A percentile compares a stretch with the other conserved stretches of the same genome.
These are phyloP conservation scores for Drosophila pachea DNA, from an alignment of 1,140 invertebrate genomes.

Conservation along the genomic window DNA sequence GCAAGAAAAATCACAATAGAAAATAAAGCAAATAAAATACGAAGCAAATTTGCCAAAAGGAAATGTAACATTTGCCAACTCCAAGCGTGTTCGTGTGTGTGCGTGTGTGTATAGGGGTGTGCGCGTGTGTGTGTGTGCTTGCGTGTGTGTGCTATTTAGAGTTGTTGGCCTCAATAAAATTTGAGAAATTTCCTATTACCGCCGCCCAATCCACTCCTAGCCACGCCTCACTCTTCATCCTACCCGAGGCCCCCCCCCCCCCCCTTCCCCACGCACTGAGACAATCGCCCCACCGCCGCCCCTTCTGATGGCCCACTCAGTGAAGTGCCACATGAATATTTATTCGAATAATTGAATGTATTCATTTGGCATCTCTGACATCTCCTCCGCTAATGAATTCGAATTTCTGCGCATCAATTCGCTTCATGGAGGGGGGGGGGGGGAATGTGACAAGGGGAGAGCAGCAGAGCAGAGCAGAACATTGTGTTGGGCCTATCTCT, in stretches of 20 bases:
- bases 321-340: slow-evolving; percentile 13
- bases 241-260: too few species aligned
- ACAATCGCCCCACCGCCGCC: too few species aligned
- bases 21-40: slow-evolving; percentile 31
- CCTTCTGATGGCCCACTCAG: neutral
- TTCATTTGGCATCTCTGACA: slow-evolving; percentile 11
- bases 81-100: too few species aligned
- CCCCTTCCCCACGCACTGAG: too few species aligned
- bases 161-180: too few species aligned
- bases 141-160: slow-evolving; percentile 3
- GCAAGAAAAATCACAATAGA: slow-evolving; percentile 17
- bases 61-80: slow-evolving; percentile 59
- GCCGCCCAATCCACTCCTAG: neutral
- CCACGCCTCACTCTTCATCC: too few species aligned
- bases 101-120: slow-evolving; percentile 2
- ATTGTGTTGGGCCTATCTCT: too few species aligned
- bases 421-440: too few species aligned
- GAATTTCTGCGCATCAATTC: neutral
- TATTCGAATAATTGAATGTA: slow-evolving; percentile 16
- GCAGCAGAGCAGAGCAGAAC: too few species aligned
- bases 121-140: slow-evolving; percentile 22
- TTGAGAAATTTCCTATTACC: slow-evolving; percentile 20
- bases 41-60: slow-evolving; percentile 65
- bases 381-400: slow-evolving; percentile 5
- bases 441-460: too few species aligned